A percentile compares a stretch with the other conserved stretches of the same genome.
Conservation (phyloP, 2,797 vertebrate genomes). For the Coendou prehensilis region DNA sequence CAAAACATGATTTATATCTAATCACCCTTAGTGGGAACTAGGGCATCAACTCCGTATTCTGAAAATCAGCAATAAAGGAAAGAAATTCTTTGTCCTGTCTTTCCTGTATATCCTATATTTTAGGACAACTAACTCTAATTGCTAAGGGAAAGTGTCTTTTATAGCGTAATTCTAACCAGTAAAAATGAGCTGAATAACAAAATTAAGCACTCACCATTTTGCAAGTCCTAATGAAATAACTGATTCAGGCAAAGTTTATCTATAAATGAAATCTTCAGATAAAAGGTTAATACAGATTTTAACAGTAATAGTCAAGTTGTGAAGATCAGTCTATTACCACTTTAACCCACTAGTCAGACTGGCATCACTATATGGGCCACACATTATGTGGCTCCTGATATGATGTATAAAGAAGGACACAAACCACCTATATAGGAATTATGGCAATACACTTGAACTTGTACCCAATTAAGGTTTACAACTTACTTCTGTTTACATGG, state of each 20-base stretch:
- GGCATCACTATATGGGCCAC: neutral
- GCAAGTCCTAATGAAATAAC: neutral
- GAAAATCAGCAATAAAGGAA: neutral
- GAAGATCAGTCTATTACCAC: neutral
- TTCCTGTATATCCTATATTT: neutral
- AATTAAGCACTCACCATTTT: neutral
- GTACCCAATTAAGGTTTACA: neutral
- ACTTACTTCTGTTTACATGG: neutral
- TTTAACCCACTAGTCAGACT: no score
- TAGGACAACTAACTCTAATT: neutral
- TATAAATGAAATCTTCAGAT: neutral
- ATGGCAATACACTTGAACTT: neutral
- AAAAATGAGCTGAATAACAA: neutral
- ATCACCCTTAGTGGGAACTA: neutral
- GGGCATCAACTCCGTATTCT: neutral
- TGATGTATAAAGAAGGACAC: neutral
- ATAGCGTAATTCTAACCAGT: neutral
- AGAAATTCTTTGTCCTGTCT: neutral
- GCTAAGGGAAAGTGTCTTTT: neutral
- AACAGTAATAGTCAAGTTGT: no score
- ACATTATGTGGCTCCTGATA: neutral
- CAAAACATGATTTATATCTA: neutral
- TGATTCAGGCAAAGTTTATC: neutral
- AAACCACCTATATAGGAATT: neutral
- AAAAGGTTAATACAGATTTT: neutral